A percentile compares a stretch with the other conserved stretches of the same genome.
Conservation (phyloP, 37 sponge, comb jelly and placozoan species). For the Crambe crambe region DNA sequence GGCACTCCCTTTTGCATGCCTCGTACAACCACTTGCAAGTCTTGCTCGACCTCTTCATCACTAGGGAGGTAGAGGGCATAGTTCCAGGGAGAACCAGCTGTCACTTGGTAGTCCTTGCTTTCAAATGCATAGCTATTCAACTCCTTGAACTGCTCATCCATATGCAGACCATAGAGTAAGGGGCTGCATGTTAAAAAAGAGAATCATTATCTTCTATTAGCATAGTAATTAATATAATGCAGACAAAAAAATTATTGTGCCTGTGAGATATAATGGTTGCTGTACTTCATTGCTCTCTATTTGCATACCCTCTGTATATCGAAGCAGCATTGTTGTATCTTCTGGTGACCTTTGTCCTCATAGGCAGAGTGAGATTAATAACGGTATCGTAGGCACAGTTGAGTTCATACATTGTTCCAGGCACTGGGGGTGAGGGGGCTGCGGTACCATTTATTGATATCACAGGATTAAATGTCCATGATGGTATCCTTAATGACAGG, state of each 20-base stretch:
- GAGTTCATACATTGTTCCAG: constrained; percentile 34
- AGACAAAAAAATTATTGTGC: not conserved
- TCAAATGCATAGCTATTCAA: constrained; percentile 53
- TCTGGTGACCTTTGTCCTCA: constrained; percentile 39
- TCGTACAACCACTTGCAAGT: constrained; percentile 20
- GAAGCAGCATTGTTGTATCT: constrained; percentile 74
- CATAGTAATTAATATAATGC: not conserved
- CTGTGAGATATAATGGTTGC: too few species aligned
- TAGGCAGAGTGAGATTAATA: constrained; percentile 18
- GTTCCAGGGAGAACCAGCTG: constrained; percentile 60
- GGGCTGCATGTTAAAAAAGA: too few species aligned
- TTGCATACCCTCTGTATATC: constrained; percentile 69
- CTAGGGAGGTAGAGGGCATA: constrained; percentile 56
- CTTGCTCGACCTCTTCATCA: constrained; percentile 30
- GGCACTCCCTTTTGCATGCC: constrained; percentile 7
- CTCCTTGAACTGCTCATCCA: constrained; percentile 56
- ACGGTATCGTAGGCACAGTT: constrained; percentile 14
- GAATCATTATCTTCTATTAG: too few species aligned
- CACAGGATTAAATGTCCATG: constrained; percentile 53
- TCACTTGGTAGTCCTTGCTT: constrained; percentile 70
- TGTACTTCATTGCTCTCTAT: too few species aligned
- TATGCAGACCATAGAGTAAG: constrained; percentile 64
- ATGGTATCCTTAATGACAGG: constrained; percentile 62
- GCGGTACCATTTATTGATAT: constrained; percentile 22
- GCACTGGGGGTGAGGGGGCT: not conserved